A percentile compares a stretch with the other conserved stretches of the same genome.
Evolutionary conservation across 1,140 invertebrate genomes (phyloP).

Genomic region (Oncopodura yosiiana): DNA sequence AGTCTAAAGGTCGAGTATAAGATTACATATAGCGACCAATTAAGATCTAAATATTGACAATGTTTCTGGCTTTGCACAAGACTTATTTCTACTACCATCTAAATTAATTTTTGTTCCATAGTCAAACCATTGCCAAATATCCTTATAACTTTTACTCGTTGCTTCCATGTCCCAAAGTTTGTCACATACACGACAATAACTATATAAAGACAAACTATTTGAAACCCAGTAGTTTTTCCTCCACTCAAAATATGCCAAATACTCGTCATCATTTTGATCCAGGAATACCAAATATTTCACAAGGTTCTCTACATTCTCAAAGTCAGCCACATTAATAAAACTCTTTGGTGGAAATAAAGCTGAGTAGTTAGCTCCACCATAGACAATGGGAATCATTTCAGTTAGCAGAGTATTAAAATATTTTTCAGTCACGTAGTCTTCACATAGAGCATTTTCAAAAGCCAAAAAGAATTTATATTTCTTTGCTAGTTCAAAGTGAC

Average conservation of each 20-base stretch:
- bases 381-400: conserved; percentile 33
- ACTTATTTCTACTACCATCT: no score
- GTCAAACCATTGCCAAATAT: no score
- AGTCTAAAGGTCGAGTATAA: no score
- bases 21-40: no score
- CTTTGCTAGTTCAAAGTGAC: conserved; percentile 15
- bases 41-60: no score
- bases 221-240: no score
- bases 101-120: no score
- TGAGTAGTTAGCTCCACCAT: conserved; percentile 33
- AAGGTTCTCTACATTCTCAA: conserved; percentile 34
- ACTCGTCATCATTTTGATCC: conserved; percentile 36
- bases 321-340: conserved; percentile 36
- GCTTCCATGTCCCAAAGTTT: no score
- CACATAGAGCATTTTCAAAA: conserved; percentile 34
- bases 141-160: no score
- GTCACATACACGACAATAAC: no score
- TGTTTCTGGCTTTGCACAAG: no score
- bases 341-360: conserved; percentile 38
- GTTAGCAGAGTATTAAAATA: conserved; percentile 32
- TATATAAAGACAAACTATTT: no score
- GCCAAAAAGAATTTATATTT: conserved; percentile 26
- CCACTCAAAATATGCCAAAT: conserved; percentile 35
- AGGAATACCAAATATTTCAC: conserved; percentile 15
- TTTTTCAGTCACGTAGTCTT: conserved; percentile 39